Conservation (phyloP, 2,113 vertebrate genomes). For the Sceloporus undulatus region DNA sequence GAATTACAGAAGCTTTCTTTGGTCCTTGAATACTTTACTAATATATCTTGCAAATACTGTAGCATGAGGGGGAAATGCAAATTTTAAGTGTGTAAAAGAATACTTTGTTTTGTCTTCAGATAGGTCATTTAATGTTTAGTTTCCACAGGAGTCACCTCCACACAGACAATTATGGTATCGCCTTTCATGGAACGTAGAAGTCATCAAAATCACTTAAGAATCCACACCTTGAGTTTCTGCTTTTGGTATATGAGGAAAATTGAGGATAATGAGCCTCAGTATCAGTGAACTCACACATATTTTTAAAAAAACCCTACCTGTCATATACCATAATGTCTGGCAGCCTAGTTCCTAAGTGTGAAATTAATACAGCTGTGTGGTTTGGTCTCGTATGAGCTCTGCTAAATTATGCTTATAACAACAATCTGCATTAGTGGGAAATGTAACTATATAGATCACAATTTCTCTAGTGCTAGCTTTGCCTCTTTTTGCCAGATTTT, state of each 20-base stretch:
- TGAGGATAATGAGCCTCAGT: background rate
- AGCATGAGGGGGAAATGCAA: constrained; percentile 25
- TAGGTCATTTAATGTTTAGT: constrained; percentile 12
- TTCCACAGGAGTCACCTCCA: constrained; percentile 19
- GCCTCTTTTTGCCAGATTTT: background rate
- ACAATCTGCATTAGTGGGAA: background rate
- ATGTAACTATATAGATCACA: constrained; percentile 13
- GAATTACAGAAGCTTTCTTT: constrained; percentile 13
- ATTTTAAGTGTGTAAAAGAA: constrained; percentile 28
- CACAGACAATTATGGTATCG: constrained; percentile 1
- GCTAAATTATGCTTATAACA: constrained; percentile 23
- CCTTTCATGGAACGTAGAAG: rapidly evolving
- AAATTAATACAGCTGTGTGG: constrained; percentile 16
- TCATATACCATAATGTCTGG: background rate
- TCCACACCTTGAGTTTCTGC: background rate
- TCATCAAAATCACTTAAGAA: constrained; percentile 2
- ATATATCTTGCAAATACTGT: background rate
- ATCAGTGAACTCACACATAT: background rate
- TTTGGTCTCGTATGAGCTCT: constrained; percentile 4
- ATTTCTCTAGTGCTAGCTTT: background rate
- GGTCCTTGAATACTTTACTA: background rate
- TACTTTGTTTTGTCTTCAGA: constrained; percentile 33
- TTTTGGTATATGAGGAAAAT: background rate
- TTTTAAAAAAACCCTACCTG: background rate
- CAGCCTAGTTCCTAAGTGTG: constrained; percentile 9